Evolutionary conservation across 1,140 invertebrate species (phyloP), one percentile per base, ranked within the genome.

Genomic region (Scaptomyza pallida): DNA sequence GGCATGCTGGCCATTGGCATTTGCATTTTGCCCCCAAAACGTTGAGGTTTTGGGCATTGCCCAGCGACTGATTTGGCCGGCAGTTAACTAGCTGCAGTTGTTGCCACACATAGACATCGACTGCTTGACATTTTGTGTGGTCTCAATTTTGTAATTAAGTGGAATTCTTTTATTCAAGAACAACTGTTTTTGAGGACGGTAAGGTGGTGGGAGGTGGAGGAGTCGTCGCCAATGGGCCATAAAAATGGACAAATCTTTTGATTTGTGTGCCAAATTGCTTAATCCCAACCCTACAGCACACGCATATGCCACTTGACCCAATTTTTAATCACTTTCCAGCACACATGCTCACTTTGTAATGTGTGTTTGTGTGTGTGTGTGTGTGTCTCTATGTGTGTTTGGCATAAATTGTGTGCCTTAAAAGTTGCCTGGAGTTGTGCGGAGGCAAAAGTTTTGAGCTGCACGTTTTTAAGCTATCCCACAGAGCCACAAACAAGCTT

Each of bases 261-360:
- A 86, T 88, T 86, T 86, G 81, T 88, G 74, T 70, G 60, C 69
- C 78, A 82, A 85, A 88, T 85, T 85, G 82, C 82, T 88, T 85
- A 85, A 85, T 85, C 73, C 62, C 55, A 2, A 1, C 26, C 26
- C 26, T 21, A 45, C 82, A 26, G 50, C 82, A 85, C 78, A 85
- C 78, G 82, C 82, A 88, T 72, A 78, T 52, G 78, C 75, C 74
- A 82, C 82, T 86, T 88, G 82, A 86, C 82, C 82, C 83, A 88
- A 86, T 86, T 86, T 88, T 82, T 86, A 86, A 86, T 88, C 82
- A 86, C 83, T 88, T 78, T 82, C 60, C 77, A 69, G 77, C 81
- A 79, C 80, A 76, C 80, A 82, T 79, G 73, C 64, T 74, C 61
- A 23, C 63, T 21, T 16, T 57, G 37, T 23, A 10, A 12, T 8